phyloP scores from a whole-genome alignment of 2,888 invertebrate species.

The Coelopa pilipes region DNA sequence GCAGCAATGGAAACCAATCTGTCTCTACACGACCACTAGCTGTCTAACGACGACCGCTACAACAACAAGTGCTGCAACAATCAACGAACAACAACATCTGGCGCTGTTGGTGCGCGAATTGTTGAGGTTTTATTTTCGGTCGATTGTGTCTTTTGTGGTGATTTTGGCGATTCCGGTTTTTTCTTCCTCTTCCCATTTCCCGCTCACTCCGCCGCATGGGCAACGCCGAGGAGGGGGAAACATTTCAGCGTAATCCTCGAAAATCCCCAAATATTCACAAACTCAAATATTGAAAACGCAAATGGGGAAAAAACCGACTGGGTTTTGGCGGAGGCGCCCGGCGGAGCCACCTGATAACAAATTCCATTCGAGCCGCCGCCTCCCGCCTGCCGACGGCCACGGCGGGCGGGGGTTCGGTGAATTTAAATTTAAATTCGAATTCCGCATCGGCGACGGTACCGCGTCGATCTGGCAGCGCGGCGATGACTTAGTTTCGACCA shows the following conservation, averaged over 20 bases:
- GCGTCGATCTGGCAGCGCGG: not conserved
- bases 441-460: not conserved
- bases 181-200: too few species aligned
- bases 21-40: too few species aligned
- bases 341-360: not conserved
- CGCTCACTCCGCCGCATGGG: not conserved
- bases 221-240: not conserved
- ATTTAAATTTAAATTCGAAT: too few species aligned
- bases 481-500: not conserved
- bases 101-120: not conserved
- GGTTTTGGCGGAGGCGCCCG: not conserved
- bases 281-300: constrained; percentile 1
- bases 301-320: not conserved
- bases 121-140: not conserved
- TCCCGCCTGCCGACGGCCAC: not conserved
- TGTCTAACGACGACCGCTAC: too few species aligned
- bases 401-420: too few species aligned
- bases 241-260: constrained; percentile 6
- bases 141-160: not conserved
- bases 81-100: not conserved
- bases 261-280: constrained; percentile 14
- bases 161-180: not conserved
- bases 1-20: too few species aligned
- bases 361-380: not conserved
- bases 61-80: too few species aligned